Evolutionary conservation across 1,140 invertebrate species (phyloP), one percentile per base, ranked within the genome.

Genomic region (Zaprionus africanus): DNA sequence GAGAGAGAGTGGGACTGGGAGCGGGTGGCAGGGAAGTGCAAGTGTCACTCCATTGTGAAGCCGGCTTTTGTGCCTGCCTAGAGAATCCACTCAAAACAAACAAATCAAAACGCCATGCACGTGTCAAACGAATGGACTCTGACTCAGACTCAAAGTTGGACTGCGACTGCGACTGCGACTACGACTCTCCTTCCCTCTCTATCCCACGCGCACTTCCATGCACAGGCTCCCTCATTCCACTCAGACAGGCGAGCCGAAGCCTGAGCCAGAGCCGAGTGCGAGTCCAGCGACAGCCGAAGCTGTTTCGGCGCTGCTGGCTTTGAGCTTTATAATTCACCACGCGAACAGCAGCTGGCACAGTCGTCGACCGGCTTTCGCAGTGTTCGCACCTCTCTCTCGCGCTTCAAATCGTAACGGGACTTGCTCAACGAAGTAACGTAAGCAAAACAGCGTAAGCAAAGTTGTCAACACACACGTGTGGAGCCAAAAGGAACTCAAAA

Each of bases 331-430:
- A 88, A 84, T 54, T 69, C 84, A 79, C 78, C 81, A 78, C 81
- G 38, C 84, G 64, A 59, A 22, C 53, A 72, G 56, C 54, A 59
- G 67, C 46, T 46, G 60, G 34, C 78, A 88, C 78, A 87, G 84
- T 87, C 85, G 84, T 87, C 71, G 67, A 63, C 84, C 84, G 84
- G 84, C 84, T 81, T 88, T 72, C 80, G 64, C 26, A 78, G 74
- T 69, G 84, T 73, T 71, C 66, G 67, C 57, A 80, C 62, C 67
- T 78, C 49, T 80, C 60, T 81, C 64, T 49, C 59, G 62, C 17
- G 28, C 15, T 59, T 46, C 5, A 34, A 38, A 36, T 31, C 63
- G 65, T 61, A 76, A 56, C 73, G 74, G 38, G 13, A 59, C 4
- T 49, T 9, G 19, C 15, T 19, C 15, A 19, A 22, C 71, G 79